Conservation (phyloP, 2,888 invertebrate species). For the Scaeva pyrastri region DNA sequence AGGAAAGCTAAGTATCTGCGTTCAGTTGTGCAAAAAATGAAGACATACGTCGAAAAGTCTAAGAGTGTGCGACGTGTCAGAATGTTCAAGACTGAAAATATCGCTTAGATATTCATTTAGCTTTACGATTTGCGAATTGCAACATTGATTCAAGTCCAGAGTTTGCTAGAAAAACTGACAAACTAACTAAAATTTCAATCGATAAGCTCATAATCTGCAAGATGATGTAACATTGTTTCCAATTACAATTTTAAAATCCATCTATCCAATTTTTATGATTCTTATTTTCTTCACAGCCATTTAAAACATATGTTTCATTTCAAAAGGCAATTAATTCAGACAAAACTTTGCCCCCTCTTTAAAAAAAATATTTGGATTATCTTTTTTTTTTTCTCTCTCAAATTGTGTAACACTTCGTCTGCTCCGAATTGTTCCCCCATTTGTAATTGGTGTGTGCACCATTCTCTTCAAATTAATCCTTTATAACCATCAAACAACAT, state of each 20-base stretch:
- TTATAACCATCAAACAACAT: neutral
- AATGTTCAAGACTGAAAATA: too few species aligned
- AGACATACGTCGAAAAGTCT: too few species aligned
- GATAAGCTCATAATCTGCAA: too few species aligned
- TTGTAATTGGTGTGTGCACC: slow-evolving; percentile 2
- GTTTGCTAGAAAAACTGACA: too few species aligned
- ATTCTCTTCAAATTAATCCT: slow-evolving; percentile 62
- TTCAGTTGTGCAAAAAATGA: too few species aligned
- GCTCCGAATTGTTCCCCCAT: slow-evolving; percentile 5
- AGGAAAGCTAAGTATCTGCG: too few species aligned
- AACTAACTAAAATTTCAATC: too few species aligned
- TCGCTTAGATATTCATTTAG: too few species aligned
- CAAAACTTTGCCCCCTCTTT: slow-evolving; percentile 11
- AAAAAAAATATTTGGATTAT: neutral
- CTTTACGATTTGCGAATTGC: too few species aligned
- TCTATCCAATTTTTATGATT: neutral
- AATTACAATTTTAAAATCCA: neutral
- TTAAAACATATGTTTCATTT: slow-evolving; percentile 15
- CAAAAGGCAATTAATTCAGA: neutral
- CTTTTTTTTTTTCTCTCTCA: slow-evolving; percentile 10
- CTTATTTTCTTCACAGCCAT: neutral
- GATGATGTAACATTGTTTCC: neutral
- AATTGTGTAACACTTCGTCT: slow-evolving; percentile 45
- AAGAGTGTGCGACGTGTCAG: too few species aligned
- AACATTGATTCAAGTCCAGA: too few species aligned